Percentiles rank a stretch among this genome's conserved stretches.
Conservation (phyloP, 2,113 vertebrate species). For the Hipposideros armiger region DNA sequence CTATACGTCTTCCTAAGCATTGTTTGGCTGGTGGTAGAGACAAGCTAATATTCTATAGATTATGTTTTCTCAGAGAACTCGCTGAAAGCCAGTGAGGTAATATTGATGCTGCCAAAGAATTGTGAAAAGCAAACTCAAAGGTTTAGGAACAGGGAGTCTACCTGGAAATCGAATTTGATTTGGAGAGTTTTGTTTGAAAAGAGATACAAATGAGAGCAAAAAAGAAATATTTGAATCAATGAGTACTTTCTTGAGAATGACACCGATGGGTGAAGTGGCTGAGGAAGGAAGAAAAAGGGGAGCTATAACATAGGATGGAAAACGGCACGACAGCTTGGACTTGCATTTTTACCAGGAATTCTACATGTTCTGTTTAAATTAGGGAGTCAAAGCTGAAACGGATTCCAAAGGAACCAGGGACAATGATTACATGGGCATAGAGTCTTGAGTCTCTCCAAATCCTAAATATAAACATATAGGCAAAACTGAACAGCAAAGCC, state of each 20-base stretch:
- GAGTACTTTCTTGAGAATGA: background rate
- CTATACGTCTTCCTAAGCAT: slow-evolving; percentile 29
- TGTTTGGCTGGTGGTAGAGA: slow-evolving; percentile 18
- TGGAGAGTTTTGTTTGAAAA: slow-evolving; percentile 39
- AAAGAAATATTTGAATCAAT: background rate
- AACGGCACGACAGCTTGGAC: background rate
- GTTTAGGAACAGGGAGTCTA: background rate
- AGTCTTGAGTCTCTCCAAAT: background rate
- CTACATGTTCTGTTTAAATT: background rate
- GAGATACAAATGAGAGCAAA: background rate
- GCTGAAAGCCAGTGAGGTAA: slow-evolving; percentile 68
- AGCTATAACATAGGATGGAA: background rate
- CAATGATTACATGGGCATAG: background rate
- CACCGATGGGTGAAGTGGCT: background rate
- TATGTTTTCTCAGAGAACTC: background rate
- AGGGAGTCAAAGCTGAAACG: background rate
- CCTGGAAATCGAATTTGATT: slow-evolving; percentile 34
- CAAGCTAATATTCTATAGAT: slow-evolving; percentile 25
- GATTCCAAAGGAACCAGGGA: background rate
- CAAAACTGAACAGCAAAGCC: background rate
- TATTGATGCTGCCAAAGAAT: slow-evolving; percentile 30
- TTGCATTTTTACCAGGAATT: background rate
- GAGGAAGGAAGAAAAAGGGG: background rate
- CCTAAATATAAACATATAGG: background rate
- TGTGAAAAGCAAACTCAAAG: slow-evolving; percentile 61